Percentiles rank a stretch among this genome's conserved stretches.
Evolutionary conservation across 1,140 invertebrate genomes (phyloP).

Genomic region (Monochamus saltuarius): DNA sequence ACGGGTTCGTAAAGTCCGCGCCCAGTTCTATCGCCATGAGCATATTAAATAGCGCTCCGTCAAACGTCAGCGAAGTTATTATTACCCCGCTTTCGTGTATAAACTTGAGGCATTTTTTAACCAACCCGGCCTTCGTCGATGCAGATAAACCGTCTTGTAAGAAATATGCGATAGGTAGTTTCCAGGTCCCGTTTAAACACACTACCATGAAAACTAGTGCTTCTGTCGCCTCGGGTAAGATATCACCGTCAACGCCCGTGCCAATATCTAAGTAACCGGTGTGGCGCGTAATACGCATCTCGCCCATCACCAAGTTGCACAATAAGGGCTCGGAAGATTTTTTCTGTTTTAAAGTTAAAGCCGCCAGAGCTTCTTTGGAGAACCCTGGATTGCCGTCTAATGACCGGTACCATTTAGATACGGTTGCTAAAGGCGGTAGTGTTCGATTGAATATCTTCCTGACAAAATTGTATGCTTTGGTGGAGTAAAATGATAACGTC

Average conservation of each 20-base stretch:
- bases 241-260: constrained; percentile 22
- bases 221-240: constrained; percentile 37
- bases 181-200: constrained; percentile 42
- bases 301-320: constrained; percentile 36
- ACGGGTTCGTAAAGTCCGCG: constrained; percentile 10
- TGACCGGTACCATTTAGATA: constrained; percentile 49
- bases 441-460: constrained; percentile 45
- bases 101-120: constrained; percentile 23
- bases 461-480: constrained; percentile 50
- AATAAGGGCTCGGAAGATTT: constrained; percentile 20
- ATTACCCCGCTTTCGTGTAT: constrained; percentile 14
- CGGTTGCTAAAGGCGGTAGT: constrained; percentile 49
- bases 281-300: constrained; percentile 25
- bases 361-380: constrained; percentile 44
- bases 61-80: constrained; percentile 29
- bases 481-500: constrained; percentile 51
- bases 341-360: constrained; percentile 34
- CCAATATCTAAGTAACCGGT: constrained; percentile 43
- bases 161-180: constrained; percentile 33
- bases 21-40: constrained; percentile 22
- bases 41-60: constrained; percentile 22
- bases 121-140: constrained; percentile 15
- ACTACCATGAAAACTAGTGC: constrained; percentile 46
- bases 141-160: constrained; percentile 16
- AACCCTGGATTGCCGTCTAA: constrained; percentile 49